A percentile compares a stretch with the other conserved stretches of the same genome.
Evolutionary conservation across 2,888 invertebrate genomes (phyloP).

Genomic region (Aporophyla nigra): DNA sequence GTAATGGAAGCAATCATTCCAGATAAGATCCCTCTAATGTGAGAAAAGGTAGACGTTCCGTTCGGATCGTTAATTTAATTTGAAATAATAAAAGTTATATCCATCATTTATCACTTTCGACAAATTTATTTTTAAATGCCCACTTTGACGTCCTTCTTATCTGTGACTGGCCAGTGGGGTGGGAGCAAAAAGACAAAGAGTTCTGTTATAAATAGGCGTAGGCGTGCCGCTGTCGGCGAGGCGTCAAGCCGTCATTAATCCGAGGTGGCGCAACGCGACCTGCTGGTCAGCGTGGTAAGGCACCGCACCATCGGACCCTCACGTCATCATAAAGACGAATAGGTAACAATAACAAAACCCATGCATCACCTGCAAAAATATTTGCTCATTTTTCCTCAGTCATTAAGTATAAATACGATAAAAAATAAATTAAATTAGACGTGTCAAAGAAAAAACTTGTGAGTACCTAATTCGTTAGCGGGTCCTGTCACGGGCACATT

Average conservation of each 20-base stretch:
- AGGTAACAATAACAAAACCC: slow-evolving; percentile 13
- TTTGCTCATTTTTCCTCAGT: slow-evolving; percentile 47
- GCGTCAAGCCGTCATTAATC: slow-evolving; percentile 79
- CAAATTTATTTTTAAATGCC: slow-evolving; percentile 91
- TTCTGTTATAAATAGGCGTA: slow-evolving; percentile 82
- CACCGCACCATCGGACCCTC: not conserved
- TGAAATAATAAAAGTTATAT: slow-evolving; percentile 91
- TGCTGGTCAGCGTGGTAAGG: slow-evolving; percentile 34
- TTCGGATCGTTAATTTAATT: slow-evolving; percentile 90
- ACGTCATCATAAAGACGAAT: slow-evolving; percentile 1
- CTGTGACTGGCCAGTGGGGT: slow-evolving; percentile 82
- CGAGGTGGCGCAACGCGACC: slow-evolving; percentile 54
- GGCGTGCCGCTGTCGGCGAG: slow-evolving; percentile 82
- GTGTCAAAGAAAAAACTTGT: slow-evolving; percentile 76
- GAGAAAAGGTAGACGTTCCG: slow-evolving; percentile 89
- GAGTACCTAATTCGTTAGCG: slow-evolving; percentile 89
- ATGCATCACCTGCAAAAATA: slow-evolving; percentile 39
- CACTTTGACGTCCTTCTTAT: slow-evolving; percentile 86
- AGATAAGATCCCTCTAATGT: slow-evolving; percentile 90
- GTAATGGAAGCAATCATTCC: slow-evolving; percentile 91
- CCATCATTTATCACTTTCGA: slow-evolving; percentile 91
- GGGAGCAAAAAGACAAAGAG: slow-evolving; percentile 81
- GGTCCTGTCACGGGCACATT: slow-evolving; percentile 88
- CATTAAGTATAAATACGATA: slow-evolving; percentile 59
- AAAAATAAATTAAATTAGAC: slow-evolving; percentile 75